Base-by-base conservation (phyloP, 2,888 invertebrate genomes). In the Orthosia gothica region DNA sequence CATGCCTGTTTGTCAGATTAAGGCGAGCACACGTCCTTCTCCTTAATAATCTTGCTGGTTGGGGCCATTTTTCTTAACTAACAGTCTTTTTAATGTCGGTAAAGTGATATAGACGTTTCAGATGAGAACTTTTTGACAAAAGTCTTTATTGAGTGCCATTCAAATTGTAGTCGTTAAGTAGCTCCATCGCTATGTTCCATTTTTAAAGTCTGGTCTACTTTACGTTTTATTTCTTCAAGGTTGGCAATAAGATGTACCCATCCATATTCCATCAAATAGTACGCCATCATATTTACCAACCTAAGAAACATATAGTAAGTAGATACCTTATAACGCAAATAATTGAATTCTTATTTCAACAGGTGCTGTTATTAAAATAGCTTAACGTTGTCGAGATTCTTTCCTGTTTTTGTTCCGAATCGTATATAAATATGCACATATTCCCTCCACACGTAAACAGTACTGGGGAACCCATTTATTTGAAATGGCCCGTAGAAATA, bases 1-100 rank as follows among this genome's bases (percentile, higher is more conserved):
- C 85, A 90, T 84, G 85, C 85, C 84, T 89, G 90, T 89, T 86
- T 88, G 89, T 91, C 89, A 91, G 91, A 92, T 91, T 92, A 92
- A 88, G 88, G 78, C 81, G 76, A 64, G 83, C 76, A 75, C 45
- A 74, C 77, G 73, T 76, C 74, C 74, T 78, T 75, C 26, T 49
- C 52, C 59, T 71, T 73, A 61, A 78, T 76, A 79, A 83, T 81
- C 75, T 78, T 55, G 47, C 67, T 82, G 70, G 57, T 58, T 40
- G 50, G 9, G 23, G 59, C 58, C 54, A 57, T 69, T 65, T 66
- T 68, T 45, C 32, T 57, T 18, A 55, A 23, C 15, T 52, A 64
- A 52, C 32, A 55, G 40, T 23, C 20, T 59, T 55, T 59, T 57
- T 5, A 15, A 23, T 52, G n/a, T 40, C 16, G 49, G 13, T 13